Evolutionary conservation across 2,888 invertebrate species (phyloP).

Genomic region (Erebia ligea): DNA sequence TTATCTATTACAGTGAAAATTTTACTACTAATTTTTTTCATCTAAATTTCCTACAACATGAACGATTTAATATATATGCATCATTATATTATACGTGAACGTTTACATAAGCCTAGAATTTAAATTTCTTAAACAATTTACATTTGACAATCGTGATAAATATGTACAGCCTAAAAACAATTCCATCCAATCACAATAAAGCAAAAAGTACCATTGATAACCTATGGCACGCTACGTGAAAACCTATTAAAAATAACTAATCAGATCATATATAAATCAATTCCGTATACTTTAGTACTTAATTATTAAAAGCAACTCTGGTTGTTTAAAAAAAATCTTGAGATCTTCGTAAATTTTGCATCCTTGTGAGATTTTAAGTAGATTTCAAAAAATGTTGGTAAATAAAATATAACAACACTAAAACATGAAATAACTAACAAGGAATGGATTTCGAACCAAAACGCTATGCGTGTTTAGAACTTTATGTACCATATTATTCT

Average conservation of each 20-base stretch:
- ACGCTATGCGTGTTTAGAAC: slow-evolving; percentile 67
- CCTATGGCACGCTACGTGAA: slow-evolving; percentile 51
- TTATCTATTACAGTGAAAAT: slow-evolving; percentile 50
- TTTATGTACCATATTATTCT: slow-evolving; percentile 48
- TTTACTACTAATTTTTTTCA: slow-evolving; percentile 60
- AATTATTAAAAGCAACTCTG: slow-evolving; percentile 39
- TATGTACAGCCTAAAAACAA: slow-evolving; percentile 72
- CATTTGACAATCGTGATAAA: slow-evolving; percentile 68
- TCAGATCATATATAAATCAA: slow-evolving; percentile 58
- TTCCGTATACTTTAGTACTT: slow-evolving; percentile 44
- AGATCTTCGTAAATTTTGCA: slow-evolving; percentile 38
- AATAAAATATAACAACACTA: slow-evolving; percentile 18
- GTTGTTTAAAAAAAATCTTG: slow-evolving; percentile 36
- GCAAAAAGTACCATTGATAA: slow-evolving; percentile 46
- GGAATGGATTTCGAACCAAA: slow-evolving; percentile 52
- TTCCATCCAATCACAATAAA: slow-evolving; percentile 55
- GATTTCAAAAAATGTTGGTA: slow-evolving; percentile 15
- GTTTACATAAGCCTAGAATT: slow-evolving; percentile 68
- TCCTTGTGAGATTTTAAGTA: slow-evolving; percentile 33
- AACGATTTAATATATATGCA: slow-evolving; percentile 75
- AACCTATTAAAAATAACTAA: slow-evolving; percentile 40
- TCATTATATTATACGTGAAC: slow-evolving; percentile 64
- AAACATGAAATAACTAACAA: slow-evolving; percentile 33
- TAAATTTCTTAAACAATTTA: slow-evolving; percentile 66
- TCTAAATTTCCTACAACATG: slow-evolving; percentile 78